Base-by-base conservation (phyloP, 2,113 vertebrate genomes). In the Pygathrix nemaeus region DNA sequence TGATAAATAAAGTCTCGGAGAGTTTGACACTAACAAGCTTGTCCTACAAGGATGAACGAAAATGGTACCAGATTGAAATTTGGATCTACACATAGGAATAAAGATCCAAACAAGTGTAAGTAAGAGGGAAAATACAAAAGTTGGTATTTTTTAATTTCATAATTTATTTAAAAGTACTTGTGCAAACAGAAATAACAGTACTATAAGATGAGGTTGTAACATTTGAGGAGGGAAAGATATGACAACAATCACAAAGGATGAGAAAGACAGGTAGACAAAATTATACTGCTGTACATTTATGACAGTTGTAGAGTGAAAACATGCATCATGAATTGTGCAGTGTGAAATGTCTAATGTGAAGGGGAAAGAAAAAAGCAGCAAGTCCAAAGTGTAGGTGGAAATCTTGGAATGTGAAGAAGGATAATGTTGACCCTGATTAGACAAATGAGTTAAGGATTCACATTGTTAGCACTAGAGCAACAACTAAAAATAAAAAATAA, bases 321-420 rank as follows among this genome's bases (percentile, higher is more conserved):
- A 8, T 4, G 6, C 27, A 61, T 61, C 5, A 48, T 11, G 25
- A 38, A 45, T 14, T 40, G 2, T 2, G 10, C 3, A 30, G 2
- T 6, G 12, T 17, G 20, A 35, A 32, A 38, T 14, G 45, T 23
- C 23, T 30, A 6, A 8, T 18, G 5, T 43, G 8, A 66, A 25
- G 40, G 1, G 17, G 11, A 12, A 48, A 27, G 11, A 25, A 59
- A 7, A n/a, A 25, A 55, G 11, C 21, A 45, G 30, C 3, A 14
- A 3, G 6, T 45, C 10, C 20, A 17, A 45, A 55, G 32, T 21
- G 1, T 11, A 13, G 17, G 48, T 27, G 3, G 43, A 25, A 43
- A 27, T 27, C 50, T 48, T 21, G 21, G n/a, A 78, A 21, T 13
- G 12, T 20, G 50, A 35, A n/a, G 18, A 11, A 3, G 48, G 12